A percentile compares a stretch with the other conserved stretches of the same genome.
These are phyloP conservation scores for Melanotaenia boesemani DNA, from an alignment of 2,797 vertebrate species.

Conservation along the genomic window DNA sequence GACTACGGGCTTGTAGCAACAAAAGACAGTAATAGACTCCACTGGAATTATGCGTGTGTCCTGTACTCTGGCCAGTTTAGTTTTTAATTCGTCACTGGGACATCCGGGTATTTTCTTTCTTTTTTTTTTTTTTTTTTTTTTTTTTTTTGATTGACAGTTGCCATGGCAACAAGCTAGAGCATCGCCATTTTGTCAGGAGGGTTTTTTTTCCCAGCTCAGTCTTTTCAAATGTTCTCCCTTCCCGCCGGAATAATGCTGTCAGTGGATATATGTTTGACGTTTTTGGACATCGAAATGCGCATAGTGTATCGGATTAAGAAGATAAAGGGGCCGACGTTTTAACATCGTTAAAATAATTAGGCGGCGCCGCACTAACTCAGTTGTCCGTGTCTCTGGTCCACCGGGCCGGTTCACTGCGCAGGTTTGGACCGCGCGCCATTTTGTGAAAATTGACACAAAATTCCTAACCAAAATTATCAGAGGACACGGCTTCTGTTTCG, in stretches of 20 bases:
- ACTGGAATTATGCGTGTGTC: slow-evolving; percentile 53
- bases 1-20: slow-evolving; percentile 18
- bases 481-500: slow-evolving; percentile 77
- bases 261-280: slow-evolving; percentile 79
- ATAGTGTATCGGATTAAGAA: slow-evolving; percentile 75
- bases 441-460: slow-evolving; percentile 94
- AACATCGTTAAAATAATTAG: slow-evolving; percentile 76
- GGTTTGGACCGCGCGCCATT: slow-evolving; percentile 99
- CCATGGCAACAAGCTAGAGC: slow-evolving; percentile 86
- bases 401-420: slow-evolving; percentile 95
- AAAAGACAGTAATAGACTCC: slow-evolving; percentile 42
- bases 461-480: slow-evolving; percentile 82
- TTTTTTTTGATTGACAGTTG: slow-evolving; percentile 88
- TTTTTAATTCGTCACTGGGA: slow-evolving; percentile 83
- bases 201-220: slow-evolving; percentile 81
- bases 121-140: slow-evolving; percentile 61
- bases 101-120: slow-evolving; percentile 84
- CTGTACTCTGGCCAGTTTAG: slow-evolving; percentile 65
- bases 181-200: slow-evolving; percentile 90
- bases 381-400: slow-evolving; percentile 86
- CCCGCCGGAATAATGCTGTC: slow-evolving; percentile 88
- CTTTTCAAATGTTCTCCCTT: slow-evolving; percentile 88
- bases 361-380: slow-evolving; percentile 80
- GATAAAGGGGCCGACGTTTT: slow-evolving; percentile 72
- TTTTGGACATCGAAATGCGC: slow-evolving; percentile 76